Base-by-base conservation (phyloP, 2,888 invertebrate genomes). In the Chymomyza amoena region DNA sequence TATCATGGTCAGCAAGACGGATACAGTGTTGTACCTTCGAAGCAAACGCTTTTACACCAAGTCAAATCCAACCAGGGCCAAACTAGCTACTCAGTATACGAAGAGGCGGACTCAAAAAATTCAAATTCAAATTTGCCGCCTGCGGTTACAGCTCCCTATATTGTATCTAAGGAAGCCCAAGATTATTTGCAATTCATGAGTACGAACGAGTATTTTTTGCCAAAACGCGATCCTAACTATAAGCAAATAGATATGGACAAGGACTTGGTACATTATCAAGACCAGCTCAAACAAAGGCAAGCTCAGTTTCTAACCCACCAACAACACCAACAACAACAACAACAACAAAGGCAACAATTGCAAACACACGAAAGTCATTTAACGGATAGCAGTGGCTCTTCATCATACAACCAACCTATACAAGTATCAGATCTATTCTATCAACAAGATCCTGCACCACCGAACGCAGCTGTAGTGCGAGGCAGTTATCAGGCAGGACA, bases 111-210 rank as follows among this genome's bases (percentile, higher is more conserved):
- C 10, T 1, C 16, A 7, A 69, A 61, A 36, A 72, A 72, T 25
- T 45, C 13, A 45, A 45, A 45, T 13, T 45, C 32, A 32, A 10
- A 18, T 32, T 13, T 64, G 52, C 75, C 71, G 61, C 39, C 65
- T 18, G 59, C 60, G 16, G 54, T 66, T 45, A 18, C 39, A 13
- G 57, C 9, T 0, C 69, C 78, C 0, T 60, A 59, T 4, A 61
- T 80, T 63, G 60, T 74, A 28, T 81, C 86, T 7, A 85, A 87
- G 18, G 90, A 90, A 63, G 91, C 91, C 0, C 88, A 90, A 70
- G 87, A 89, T 45, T 91, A 91, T 75, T 76, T 91, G 50, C 84
- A 89, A 52, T 91, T 91, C 65, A 91, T 91, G 91, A 87, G 89
- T 72, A 89, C 88, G 28, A 90, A 89, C 51, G 90, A 90, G 13